phyloP scores from a whole-genome alignment of 2,797 vertebrate genomes.

The Luscinia luscinia region DNA sequence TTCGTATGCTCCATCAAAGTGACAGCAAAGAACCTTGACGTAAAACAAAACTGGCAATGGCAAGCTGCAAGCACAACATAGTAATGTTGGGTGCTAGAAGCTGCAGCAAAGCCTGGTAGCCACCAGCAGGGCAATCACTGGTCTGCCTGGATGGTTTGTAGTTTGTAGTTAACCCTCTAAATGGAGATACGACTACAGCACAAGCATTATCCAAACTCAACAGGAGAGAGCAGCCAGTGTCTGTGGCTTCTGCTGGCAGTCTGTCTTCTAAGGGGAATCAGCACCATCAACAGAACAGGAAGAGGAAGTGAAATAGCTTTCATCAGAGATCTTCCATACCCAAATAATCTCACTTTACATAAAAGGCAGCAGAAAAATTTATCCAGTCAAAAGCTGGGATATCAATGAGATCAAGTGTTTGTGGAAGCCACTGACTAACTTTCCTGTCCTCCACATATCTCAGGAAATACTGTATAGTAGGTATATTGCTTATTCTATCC shows the following conservation, averaged over 20 bases:
- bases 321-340: neutral
- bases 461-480: neutral
- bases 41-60: fast-evolving
- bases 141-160: neutral
- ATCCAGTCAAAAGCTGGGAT: neutral
- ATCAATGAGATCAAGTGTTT: neutral
- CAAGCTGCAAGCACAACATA: neutral
- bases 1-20: neutral
- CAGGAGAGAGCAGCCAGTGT: neutral
- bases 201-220: neutral
- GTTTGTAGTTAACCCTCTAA: neutral
- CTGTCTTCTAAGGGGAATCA: neutral
- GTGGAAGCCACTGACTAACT: neutral
- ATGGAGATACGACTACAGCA: neutral
- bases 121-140: neutral
- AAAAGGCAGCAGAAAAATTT: neutral
- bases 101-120: neutral
- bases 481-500: neutral
- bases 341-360: neutral
- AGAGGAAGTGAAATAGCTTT: neutral
- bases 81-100: neutral
- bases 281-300: neutral
- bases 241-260: neutral
- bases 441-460: neutral
- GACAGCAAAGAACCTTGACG: neutral